Base-by-base conservation (phyloP, 2,888 invertebrate species). In the Esperia sulphurella region DNA sequence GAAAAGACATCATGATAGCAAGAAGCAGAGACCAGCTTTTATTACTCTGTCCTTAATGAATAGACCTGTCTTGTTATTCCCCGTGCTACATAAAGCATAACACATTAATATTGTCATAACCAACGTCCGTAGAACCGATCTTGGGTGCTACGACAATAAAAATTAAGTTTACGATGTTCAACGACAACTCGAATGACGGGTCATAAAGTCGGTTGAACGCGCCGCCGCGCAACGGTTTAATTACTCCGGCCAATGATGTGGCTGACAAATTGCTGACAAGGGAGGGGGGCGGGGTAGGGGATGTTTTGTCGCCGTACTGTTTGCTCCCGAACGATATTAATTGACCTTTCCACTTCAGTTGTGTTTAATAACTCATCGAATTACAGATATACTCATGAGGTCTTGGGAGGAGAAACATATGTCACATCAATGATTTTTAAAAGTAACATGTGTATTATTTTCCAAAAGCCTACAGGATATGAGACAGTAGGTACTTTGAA, bases 261-360 rank as follows among this genome's bases (percentile, higher is more conserved):
- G 53, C 65, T 70, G 75, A 78, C 76, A 73, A 75, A 79, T 74
- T 71, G 70, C 68, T 68, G 73, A 75, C 72, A 65, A 61, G 59
- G 51, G 51, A 48, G 28, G n/a, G 30, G 37, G 37, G 31, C 14
- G 14, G 41, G 3, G 8, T 10, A n/a, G 12, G 12, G 6, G 10
- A 35, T 35, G 41, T 41, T 39, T 8, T 38, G 37, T 29, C 7
- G 45, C 46, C 44, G 12, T 35, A 50, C 49, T 35, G 41, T 46
- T 43, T 43, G 47, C 45, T 47, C 50, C 38, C 47, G 50, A 50
- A 14, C 31, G 31, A 33, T 37, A 38, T 30, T 44, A 50, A 50
- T 47, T 31, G 41, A 44, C 41, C 41, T 28, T 14, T 13, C 41
- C 28, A 28, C 10, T 28, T 33, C 13, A 14, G 21, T 21, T 21